Conservation (phyloP, 2,113 vertebrate genomes). For the Myiagra hebetior region DNA sequence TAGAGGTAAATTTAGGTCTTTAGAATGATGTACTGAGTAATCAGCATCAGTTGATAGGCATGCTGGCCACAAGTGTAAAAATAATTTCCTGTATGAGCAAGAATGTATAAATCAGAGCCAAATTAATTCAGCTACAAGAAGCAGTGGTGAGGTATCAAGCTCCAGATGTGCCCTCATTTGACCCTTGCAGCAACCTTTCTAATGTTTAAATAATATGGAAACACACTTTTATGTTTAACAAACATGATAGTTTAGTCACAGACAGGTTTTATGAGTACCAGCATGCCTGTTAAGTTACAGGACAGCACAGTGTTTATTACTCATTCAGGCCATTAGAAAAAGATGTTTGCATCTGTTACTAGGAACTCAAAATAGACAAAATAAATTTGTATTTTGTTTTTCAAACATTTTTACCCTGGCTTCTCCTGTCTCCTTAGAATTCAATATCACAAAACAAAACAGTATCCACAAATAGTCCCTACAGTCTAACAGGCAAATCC, state of each 20-base stretch:
- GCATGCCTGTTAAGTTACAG: neutral
- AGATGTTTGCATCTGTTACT: neutral
- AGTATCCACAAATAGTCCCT: neutral
- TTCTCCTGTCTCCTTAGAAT: neutral
- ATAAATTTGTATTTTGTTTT: neutral
- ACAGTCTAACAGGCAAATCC: neutral
- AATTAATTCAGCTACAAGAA: neutral
- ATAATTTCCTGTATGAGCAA: conserved; percentile 17
- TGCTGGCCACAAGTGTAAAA: conserved; percentile 17
- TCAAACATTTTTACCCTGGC: neutral
- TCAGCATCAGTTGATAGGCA: conserved; percentile 28
- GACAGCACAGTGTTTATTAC: neutral
- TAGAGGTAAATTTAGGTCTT: conserved; percentile 60
- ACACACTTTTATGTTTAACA: neutral
- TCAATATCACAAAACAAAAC: neutral
- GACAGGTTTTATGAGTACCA: neutral
- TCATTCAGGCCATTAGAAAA: neutral
- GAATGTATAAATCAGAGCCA: neutral
- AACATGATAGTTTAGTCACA: neutral
- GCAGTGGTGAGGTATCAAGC: neutral
- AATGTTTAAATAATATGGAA: neutral
- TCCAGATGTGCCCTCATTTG: neutral
- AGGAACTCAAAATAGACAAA: neutral
- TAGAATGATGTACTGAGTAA: conserved; percentile 28
- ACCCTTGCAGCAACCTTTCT: neutral